phyloP scores from a whole-genome alignment of 2,797 vertebrate genomes.

The Falco biarmicus region DNA sequence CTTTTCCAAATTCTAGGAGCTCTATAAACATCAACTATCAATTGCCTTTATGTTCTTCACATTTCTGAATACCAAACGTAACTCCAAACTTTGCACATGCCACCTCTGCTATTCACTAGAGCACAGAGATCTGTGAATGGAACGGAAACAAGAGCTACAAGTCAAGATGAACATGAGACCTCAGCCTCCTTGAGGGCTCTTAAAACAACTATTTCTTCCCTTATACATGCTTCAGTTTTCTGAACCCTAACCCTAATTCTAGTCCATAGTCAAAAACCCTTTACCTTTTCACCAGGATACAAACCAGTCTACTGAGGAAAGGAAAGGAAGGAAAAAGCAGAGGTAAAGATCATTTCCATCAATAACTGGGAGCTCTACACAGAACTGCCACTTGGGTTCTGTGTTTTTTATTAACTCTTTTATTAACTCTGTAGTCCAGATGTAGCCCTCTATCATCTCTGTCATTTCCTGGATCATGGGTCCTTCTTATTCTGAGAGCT shows the following conservation, averaged over 20 bases:
- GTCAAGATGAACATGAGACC: background rate
- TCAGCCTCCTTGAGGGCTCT: background rate
- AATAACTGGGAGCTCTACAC: background rate
- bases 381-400: background rate
- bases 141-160: background rate
- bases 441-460: background rate
- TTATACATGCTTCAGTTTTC: background rate
- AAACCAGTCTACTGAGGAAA: background rate
- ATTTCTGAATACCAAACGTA: background rate
- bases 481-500: background rate
- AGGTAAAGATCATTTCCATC: background rate
- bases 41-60: background rate
- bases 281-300: background rate
- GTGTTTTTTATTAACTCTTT: background rate
- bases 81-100: background rate
- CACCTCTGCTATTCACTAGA: background rate
- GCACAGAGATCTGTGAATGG: background rate
- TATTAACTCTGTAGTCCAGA: background rate
- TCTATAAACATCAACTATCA: background rate
- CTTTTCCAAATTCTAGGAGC: background rate
- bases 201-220: background rate
- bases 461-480: background rate
- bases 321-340: background rate
- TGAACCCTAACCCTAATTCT: background rate
- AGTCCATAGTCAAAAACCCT: background rate